Percentiles rank a stretch among this genome's conserved stretches.
phyloP scores from a whole-genome alignment of 2,797 vertebrate genomes.

The Ceyx erithaca region DNA sequence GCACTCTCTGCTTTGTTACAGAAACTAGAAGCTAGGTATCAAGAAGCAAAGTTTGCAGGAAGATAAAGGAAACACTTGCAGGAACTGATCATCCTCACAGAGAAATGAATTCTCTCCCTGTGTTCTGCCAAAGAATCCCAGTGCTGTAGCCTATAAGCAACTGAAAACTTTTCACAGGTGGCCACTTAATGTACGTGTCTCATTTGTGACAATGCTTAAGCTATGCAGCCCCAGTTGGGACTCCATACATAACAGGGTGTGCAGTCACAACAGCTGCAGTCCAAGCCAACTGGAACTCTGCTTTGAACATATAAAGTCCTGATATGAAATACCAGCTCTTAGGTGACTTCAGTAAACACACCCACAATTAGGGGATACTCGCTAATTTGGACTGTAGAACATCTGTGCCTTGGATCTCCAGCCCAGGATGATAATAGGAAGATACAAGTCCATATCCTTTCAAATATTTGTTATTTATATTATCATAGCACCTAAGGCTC shows the following conservation, averaged over 20 bases:
- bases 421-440: neutral
- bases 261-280: constrained; percentile 50
- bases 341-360: constrained; percentile 21
- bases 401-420: neutral
- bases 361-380: neutral
- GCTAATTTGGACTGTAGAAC: neutral
- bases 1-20: neutral
- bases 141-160: neutral
- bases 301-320: constrained; percentile 47
- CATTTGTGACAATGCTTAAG: constrained; percentile 23
- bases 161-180: constrained; percentile 59
- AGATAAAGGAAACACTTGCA: neutral
- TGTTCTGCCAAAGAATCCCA: constrained; percentile 1
- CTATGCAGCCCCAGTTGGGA: constrained; percentile 22
- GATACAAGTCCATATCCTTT: neutral
- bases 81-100: neutral
- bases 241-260: constrained; percentile 8
- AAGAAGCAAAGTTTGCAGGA: neutral
- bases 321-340: constrained; percentile 29
- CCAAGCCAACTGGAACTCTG: constrained; percentile 30
- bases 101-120: neutral
- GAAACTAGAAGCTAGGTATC: neutral
- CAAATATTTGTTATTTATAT: neutral
- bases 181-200: constrained; percentile 22
- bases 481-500: neutral